phyloP scores from a whole-genome alignment of 2,797 vertebrate genomes.

The Antrozous pallidus region DNA sequence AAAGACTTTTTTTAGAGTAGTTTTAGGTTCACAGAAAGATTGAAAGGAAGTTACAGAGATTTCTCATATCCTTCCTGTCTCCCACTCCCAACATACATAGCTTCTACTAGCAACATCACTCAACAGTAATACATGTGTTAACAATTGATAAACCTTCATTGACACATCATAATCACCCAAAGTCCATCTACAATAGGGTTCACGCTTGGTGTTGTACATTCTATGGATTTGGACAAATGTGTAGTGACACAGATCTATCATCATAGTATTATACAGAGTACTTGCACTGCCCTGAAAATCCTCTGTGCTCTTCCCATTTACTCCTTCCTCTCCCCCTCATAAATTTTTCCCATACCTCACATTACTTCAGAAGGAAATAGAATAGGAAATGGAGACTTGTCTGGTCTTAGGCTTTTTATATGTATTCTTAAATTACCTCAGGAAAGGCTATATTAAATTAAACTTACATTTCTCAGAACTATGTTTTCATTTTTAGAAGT shows the following conservation, averaged over 20 bases:
- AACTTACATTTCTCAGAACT: background rate
- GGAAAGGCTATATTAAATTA: background rate
- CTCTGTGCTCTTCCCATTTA: background rate
- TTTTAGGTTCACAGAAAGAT: background rate
- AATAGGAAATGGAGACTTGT: background rate
- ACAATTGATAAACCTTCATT: background rate
- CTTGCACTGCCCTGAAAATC: background rate
- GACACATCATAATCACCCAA: background rate
- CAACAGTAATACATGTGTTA: background rate
- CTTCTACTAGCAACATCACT: background rate
- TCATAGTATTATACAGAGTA: background rate
- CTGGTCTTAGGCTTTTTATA: background rate
- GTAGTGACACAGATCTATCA: no score
- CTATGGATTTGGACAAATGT: background rate
- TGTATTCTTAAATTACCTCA: background rate
- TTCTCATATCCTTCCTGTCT: background rate
- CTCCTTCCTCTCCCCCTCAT: background rate
- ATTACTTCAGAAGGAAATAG: background rate
- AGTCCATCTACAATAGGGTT: background rate
- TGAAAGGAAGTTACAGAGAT: background rate
- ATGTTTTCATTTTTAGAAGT: background rate
- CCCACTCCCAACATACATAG: background rate
- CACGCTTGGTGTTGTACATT: background rate
- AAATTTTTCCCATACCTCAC: background rate
- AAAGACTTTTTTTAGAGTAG: background rate